Conservation (phyloP, 2,888 invertebrate genomes). For the Dynastes hyllus region DNA sequence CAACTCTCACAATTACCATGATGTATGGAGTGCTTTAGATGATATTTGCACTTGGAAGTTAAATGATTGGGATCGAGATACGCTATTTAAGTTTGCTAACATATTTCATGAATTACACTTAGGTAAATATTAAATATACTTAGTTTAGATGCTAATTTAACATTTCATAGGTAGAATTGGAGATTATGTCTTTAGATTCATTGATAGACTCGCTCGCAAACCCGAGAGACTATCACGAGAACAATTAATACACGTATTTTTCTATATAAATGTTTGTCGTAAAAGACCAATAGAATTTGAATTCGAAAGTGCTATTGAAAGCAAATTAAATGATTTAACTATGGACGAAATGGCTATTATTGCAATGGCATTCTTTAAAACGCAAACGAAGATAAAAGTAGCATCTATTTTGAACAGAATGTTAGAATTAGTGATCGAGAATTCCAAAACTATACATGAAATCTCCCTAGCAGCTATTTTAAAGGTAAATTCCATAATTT, state of each 20-base stretch:
- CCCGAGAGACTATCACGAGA: conserved; percentile 75
- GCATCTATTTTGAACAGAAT: conserved; percentile 71
- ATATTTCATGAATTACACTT: conserved; percentile 77
- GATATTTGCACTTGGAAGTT: conserved; percentile 74
- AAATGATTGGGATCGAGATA: conserved; percentile 73
- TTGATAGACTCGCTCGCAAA: conserved; percentile 75
- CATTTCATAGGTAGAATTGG: conserved; percentile 71
- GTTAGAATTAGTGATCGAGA: conserved; percentile 71
- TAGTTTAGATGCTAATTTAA: conserved; percentile 11
- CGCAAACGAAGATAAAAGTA: conserved; percentile 76
- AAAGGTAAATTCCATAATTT: conserved; percentile 71
- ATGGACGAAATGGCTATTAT: conserved; percentile 82
- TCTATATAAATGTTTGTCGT: conserved; percentile 78
- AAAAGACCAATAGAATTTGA: conserved; percentile 77
- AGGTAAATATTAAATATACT: conserved; percentile 55
- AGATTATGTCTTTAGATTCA: conserved; percentile 74
- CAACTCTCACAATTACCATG: conserved; percentile 75
- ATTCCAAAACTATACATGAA: conserved; percentile 75
- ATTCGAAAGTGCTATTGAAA: conserved; percentile 75
- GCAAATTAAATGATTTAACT: conserved; percentile 74
- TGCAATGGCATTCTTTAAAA: conserved; percentile 83
- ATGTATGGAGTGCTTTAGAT: conserved; percentile 81
- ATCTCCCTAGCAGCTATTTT: conserved; percentile 79
- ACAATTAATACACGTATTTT: conserved; percentile 80
- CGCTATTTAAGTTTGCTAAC: conserved; percentile 76